Evolutionary conservation across 2,797 vertebrate genomes (phyloP).

Genomic region (Schizopygopsis pylzovi): DNA sequence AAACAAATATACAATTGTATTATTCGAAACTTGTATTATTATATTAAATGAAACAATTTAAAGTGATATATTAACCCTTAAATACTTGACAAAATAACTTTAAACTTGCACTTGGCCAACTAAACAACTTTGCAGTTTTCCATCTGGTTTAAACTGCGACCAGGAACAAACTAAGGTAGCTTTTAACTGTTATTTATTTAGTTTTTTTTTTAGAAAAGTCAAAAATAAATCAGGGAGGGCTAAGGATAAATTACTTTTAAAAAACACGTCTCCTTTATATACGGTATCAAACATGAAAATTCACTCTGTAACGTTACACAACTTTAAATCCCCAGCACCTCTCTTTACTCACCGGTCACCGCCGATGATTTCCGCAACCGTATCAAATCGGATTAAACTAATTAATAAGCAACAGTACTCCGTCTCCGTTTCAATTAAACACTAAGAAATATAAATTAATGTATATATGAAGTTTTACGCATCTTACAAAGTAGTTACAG

Average conservation of each 20-base stretch:
- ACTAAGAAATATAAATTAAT: neutral
- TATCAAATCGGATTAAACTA: neutral
- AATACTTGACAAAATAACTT: neutral
- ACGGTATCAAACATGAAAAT: neutral
- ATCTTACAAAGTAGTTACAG: neutral
- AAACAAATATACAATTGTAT: neutral
- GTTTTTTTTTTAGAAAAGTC: neutral
- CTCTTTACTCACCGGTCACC: conserved; percentile 17
- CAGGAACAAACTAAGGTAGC: neutral
- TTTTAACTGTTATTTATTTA: neutral
- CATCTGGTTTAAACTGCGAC: neutral
- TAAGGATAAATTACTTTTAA: neutral
- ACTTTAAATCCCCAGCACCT: neutral
- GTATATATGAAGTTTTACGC: neutral
- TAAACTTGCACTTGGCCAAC: neutral
- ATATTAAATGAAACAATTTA: neutral
- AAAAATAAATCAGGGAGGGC: too few species aligned
- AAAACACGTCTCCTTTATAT: neutral
- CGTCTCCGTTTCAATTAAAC: neutral
- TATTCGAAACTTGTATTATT: neutral
- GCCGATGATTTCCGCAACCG: neutral
- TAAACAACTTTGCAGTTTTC: neutral
- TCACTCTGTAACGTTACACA: neutral
- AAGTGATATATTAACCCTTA: neutral
- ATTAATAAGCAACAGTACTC: too few species aligned